phyloP scores from a whole-genome alignment of 2,888 invertebrate species.

The Agrochola circellaris region DNA sequence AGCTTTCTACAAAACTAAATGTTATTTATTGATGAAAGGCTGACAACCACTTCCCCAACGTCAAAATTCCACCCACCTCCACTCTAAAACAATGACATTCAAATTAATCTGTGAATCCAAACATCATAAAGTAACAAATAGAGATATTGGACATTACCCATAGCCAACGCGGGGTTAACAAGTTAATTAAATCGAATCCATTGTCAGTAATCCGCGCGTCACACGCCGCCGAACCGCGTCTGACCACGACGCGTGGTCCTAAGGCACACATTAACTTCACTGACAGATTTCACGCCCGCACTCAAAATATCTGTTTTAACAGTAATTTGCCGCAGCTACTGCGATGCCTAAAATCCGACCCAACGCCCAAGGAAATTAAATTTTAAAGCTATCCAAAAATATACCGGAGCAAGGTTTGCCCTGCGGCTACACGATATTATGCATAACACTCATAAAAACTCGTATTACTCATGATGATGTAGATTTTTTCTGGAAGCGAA shows the following conservation, averaged over 20 bases:
- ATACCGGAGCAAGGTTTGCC: slow-evolving; percentile 54
- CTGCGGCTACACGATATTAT: slow-evolving; percentile 61
- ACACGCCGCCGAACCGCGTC: slow-evolving; percentile 3
- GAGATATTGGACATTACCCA: slow-evolving; percentile 24
- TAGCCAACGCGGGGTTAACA: slow-evolving; percentile 72
- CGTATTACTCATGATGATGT: slow-evolving; percentile 60
- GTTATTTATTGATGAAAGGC: neutral
- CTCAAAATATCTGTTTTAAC: slow-evolving; percentile 71
- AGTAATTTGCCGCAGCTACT: slow-evolving; percentile 65
- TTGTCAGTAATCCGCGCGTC: slow-evolving; percentile 72
- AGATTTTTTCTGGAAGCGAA: slow-evolving; percentile 57
- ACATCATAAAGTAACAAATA: slow-evolving; percentile 39
- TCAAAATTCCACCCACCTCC: neutral
- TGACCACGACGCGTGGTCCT: neutral
- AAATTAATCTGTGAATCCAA: slow-evolving; percentile 18
- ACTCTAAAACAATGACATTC: neutral
- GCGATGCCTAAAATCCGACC: slow-evolving; percentile 65
- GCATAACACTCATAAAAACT: slow-evolving; percentile 64
- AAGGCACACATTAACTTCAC: slow-evolving; percentile 32
- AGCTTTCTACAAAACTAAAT: neutral
- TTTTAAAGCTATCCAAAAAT: slow-evolving; percentile 70
- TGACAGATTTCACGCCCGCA: slow-evolving; percentile 71
- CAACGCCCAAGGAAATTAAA: slow-evolving; percentile 70
- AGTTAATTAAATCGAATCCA: slow-evolving; percentile 82
- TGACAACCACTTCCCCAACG: neutral